Conservation (phyloP, 2,888 invertebrate species). For the Drosophila bunnanda region DNA sequence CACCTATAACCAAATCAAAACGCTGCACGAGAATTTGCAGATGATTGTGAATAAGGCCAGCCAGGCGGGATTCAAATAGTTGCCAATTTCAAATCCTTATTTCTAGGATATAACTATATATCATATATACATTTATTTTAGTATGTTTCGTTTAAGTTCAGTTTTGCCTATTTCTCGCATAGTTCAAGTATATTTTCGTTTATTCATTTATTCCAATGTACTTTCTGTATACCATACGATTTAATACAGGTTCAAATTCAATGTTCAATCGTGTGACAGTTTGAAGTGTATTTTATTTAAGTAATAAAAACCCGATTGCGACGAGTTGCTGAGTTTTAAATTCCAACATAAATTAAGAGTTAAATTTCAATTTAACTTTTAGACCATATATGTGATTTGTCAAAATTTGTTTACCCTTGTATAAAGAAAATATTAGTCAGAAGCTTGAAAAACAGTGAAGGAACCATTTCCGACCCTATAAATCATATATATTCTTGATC, state of each 20-base stretch:
- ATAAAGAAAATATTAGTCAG: too few relatives aligned
- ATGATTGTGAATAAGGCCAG: conserved; percentile 81
- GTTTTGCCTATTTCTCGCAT: conserved; percentile 13
- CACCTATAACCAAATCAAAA: conserved; percentile 82
- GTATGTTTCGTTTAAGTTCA: conserved; percentile 45
- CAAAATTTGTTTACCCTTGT: too few relatives aligned
- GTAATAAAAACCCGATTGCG: neutral
- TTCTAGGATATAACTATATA: conserved; percentile 24
- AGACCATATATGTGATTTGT: too few relatives aligned
- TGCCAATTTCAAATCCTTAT: neutral
- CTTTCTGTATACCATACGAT: conserved; percentile 4
- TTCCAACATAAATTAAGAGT: too few relatives aligned
- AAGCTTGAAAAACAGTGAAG: too few relatives aligned
- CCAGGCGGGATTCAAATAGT: conserved; percentile 65
- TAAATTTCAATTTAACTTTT: too few relatives aligned
- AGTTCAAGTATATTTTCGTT: conserved; percentile 16
- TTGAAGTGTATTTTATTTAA: neutral
- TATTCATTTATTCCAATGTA: conserved; percentile 9
- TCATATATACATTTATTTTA: conserved; percentile 27
- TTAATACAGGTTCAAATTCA: conserved; percentile 41
- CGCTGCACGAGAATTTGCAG: conserved; percentile 82
- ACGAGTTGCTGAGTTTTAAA: too few relatives aligned
- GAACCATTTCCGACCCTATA: too few relatives aligned
- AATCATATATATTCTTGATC: too few relatives aligned
- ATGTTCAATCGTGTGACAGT: conserved; percentile 20